phyloP scores from a whole-genome alignment of 2,888 invertebrate species.

The Trypoxylon attenuatum region DNA sequence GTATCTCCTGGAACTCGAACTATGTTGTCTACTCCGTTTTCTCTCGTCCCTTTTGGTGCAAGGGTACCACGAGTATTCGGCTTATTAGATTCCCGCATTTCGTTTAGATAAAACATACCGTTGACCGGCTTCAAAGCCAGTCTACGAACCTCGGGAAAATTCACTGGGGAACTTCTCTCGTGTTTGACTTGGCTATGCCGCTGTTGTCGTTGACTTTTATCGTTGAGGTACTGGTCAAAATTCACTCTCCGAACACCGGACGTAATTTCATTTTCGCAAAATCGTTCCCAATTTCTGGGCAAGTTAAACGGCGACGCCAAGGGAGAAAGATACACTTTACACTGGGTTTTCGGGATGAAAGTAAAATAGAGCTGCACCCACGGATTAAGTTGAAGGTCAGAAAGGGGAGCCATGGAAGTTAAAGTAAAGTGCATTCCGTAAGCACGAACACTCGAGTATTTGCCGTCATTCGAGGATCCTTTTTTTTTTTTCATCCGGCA shows the following conservation, averaged over 20 bases:
- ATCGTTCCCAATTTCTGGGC: too few species aligned
- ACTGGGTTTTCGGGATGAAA: too few species aligned
- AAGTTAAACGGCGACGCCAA: background rate
- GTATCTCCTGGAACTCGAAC: conserved; percentile 18
- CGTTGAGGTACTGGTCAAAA: too few species aligned
- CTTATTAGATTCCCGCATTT: conserved; percentile 48
- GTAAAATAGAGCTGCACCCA: background rate
- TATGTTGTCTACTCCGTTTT: conserved; percentile 32
- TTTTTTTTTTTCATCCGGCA: too few species aligned
- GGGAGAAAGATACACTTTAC: too few species aligned
- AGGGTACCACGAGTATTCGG: conserved; percentile 32
- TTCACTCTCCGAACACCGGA: too few species aligned
- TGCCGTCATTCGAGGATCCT: background rate
- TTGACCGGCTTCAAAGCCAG: conserved; percentile 15
- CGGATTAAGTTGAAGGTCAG: conserved; percentile 10
- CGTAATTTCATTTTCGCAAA: too few species aligned
- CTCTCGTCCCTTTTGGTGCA: too few species aligned
- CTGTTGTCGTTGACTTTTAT: too few species aligned
- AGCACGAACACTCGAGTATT: conserved; percentile 18
- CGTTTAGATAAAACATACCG: conserved; percentile 16
- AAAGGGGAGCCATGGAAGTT: conserved; percentile 16
- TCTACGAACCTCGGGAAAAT: too few species aligned
- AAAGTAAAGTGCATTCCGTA: conserved; percentile 18
- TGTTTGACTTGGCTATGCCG: too few species aligned
- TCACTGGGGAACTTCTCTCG: too few species aligned